phyloP scores from a whole-genome alignment of 2,888 invertebrate genomes.

The Noctua janthina region DNA sequence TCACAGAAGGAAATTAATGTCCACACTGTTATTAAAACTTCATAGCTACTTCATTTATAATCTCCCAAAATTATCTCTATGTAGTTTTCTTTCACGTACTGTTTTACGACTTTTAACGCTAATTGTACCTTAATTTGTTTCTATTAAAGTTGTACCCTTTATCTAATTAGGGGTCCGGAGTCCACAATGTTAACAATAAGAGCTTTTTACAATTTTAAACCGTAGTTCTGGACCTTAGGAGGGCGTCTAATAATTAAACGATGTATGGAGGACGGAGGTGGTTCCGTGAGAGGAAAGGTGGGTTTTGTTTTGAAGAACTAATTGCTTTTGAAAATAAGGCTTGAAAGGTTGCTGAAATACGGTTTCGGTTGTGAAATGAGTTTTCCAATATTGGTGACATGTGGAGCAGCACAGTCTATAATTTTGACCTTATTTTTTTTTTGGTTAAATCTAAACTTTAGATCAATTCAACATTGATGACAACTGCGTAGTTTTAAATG shows the following conservation, averaged over 20 bases:
- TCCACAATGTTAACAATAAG: slow-evolving; percentile 20
- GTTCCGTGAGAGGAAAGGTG: neutral
- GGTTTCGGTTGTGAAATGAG: neutral
- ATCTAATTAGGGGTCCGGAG: slow-evolving; percentile 16
- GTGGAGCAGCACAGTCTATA: neutral
- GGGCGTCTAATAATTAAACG: neutral
- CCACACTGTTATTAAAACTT: neutral
- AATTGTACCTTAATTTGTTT: slow-evolving; percentile 12
- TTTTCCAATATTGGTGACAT: neutral
- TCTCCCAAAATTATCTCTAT: neutral
- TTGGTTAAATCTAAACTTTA: neutral
- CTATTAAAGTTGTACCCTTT: neutral
- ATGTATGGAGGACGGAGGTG: slow-evolving; percentile 2
- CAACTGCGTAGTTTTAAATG: neutral
- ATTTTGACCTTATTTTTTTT: neutral
- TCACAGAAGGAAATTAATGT: neutral
- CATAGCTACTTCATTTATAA: neutral
- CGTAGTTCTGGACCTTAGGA: neutral
- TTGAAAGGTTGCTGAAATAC: slow-evolving; percentile 6
- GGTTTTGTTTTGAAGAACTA: neutral
- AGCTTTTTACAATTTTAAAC: slow-evolving; percentile 25
- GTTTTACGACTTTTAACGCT: neutral
- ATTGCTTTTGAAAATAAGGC: neutral
- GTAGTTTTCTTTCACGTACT: too few relatives aligned
- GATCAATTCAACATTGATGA: neutral